These are phyloP conservation scores for Myiozetetes cayanensis DNA, from an alignment of 2,113 vertebrate species.

Conservation along the genomic window DNA sequence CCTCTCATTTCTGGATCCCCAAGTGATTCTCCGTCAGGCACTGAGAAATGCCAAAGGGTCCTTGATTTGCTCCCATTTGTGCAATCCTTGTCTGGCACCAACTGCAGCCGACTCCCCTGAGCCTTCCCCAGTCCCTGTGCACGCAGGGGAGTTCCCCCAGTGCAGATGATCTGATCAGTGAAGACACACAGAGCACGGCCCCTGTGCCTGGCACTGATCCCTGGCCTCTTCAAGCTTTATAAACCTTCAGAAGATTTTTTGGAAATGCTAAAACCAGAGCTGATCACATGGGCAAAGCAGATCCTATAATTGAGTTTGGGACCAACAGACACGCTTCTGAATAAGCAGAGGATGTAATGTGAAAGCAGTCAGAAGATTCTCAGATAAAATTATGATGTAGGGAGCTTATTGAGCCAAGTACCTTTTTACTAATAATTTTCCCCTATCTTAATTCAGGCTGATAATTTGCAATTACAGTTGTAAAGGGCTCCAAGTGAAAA, in stretches of 20 bases:
- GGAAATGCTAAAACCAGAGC: neutral
- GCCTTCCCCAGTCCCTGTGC: neutral
- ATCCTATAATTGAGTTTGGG: neutral
- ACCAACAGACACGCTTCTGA: neutral
- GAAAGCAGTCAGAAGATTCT: conserved; percentile 2
- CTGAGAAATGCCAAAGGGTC: neutral
- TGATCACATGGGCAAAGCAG: neutral
- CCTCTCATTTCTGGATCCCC: neutral
- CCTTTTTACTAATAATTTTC: conserved; percentile 35
- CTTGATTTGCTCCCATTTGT: neutral
- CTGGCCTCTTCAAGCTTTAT: neutral
- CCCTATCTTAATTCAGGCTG: conserved; percentile 37
- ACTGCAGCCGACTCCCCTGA: too few species aligned
- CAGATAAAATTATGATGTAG: neutral
- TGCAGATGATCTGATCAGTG: accelerated
- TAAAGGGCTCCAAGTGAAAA: conserved; percentile 26
- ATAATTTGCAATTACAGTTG: conserved; percentile 56
- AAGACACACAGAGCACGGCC: accelerated
- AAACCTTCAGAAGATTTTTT: neutral
- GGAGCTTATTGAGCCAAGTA: conserved; percentile 16
- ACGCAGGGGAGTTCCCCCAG: neutral
- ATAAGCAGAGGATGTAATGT: neutral
- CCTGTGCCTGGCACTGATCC: neutral
- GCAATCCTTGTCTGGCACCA: neutral
- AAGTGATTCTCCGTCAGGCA: accelerated